Percentiles rank a stretch among this genome's conserved stretches.
These are phyloP conservation scores for Invenusta paracnida DNA, from an alignment of 2,888 invertebrate species.

Conservation along the genomic window DNA sequence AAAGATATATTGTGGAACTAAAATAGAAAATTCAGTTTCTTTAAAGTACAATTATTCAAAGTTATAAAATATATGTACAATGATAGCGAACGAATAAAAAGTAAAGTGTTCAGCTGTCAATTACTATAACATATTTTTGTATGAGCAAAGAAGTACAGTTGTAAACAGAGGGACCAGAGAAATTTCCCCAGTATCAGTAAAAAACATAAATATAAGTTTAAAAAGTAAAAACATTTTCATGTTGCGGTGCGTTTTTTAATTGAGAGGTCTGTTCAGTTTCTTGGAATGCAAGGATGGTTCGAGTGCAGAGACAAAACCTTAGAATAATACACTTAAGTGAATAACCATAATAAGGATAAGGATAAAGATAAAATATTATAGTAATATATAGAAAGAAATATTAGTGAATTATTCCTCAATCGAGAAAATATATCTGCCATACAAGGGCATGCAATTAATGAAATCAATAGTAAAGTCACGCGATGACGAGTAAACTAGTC, in stretches of 20 bases:
- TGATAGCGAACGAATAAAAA: conserved; percentile 39
- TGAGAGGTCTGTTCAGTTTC: not conserved
- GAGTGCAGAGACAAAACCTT: not conserved
- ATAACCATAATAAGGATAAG: not conserved
- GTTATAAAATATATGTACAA: conserved; percentile 41
- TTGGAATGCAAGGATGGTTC: not conserved
- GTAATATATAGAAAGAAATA: not conserved
- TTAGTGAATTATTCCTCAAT: not conserved
- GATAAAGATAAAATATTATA: conserved; percentile 18
- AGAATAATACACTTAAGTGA: conserved; percentile 17
- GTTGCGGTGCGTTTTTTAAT: not conserved
- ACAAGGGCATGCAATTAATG: not conserved
- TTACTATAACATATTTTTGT: conserved; percentile 14
- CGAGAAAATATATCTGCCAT: not conserved
- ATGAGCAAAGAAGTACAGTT: conserved; percentile 14
- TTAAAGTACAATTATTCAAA: conserved; percentile 21
- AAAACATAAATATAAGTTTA: conserved; percentile 13
- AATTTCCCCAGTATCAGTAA: not conserved
- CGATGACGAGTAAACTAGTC: not conserved
- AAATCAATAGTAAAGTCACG: not conserved
- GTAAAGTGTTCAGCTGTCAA: conserved; percentile 30
- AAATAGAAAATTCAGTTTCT: not conserved
- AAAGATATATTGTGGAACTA: conserved; percentile 16
- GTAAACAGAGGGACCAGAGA: conserved; percentile 14
- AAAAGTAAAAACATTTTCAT: not conserved